phyloP scores from a whole-genome alignment of 2,888 invertebrate genomes.

The Thysanoteuthis rhombus region DNA sequence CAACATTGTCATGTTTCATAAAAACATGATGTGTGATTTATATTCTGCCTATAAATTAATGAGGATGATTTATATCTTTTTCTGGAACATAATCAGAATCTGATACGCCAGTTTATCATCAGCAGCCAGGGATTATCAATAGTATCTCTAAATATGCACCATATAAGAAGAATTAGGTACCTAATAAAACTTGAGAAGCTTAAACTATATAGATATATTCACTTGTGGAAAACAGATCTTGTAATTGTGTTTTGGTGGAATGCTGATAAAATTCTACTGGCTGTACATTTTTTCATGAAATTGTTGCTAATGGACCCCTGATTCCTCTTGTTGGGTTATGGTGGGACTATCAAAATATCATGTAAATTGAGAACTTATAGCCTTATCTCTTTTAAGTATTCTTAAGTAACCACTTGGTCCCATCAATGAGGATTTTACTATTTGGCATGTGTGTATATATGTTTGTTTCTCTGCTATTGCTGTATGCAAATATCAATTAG shows the following conservation, averaged over 20 bases:
- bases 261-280: neutral
- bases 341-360: neutral
- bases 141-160: neutral
- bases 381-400: too few species aligned
- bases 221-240: neutral
- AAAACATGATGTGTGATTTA: neutral
- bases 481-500: neutral
- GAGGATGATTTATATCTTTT: neutral
- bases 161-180: neutral
- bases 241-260: neutral
- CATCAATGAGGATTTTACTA: neutral
- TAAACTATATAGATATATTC: neutral
- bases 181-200: neutral
- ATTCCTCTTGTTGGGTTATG: neutral
- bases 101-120: neutral
- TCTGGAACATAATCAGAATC: neutral
- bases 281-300: neutral
- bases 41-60: neutral
- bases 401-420: neutral
- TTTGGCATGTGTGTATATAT: neutral
- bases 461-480: neutral
- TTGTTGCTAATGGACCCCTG: too few species aligned
- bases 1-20: neutral
- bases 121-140: neutral
- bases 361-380: neutral